Evolutionary conservation across 1,140 invertebrate genomes (phyloP).

Genomic region (Chrysomallon squamiferum): DNA sequence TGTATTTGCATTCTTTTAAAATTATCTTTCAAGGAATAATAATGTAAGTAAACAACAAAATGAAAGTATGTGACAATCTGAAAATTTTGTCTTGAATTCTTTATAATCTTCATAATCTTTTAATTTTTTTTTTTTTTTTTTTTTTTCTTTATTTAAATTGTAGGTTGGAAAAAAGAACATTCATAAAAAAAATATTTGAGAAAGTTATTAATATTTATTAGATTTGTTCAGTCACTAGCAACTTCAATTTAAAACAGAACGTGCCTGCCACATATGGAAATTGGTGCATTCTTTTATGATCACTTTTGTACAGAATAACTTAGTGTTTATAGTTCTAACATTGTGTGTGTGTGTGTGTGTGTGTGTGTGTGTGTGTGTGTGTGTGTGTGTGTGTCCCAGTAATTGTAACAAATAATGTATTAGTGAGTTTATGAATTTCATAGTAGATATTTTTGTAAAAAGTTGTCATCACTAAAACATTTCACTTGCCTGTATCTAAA

Average conservation of each 20-base stretch:
- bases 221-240: not conserved
- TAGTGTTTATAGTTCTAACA: not conserved
- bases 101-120: no score
- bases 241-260: not conserved
- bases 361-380: not conserved
- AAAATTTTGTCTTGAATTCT: no score
- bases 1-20: no score
- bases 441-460: not conserved
- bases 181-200: not conserved
- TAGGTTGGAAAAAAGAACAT: not conserved
- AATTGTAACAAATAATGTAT: not conserved
- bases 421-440: not conserved
- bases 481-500: not conserved
- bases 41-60: no score
- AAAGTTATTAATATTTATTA: not conserved
- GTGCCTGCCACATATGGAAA: not conserved
- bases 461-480: not conserved
- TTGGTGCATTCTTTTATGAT: not conserved
- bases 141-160: not conserved
- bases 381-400: not conserved
- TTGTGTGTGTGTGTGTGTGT: not conserved
- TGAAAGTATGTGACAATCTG: no score
- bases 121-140: not conserved
- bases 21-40: no score
- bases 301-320: not conserved